Conservation (phyloP, 2,797 vertebrate genomes). For the Diplodus sargus region DNA sequence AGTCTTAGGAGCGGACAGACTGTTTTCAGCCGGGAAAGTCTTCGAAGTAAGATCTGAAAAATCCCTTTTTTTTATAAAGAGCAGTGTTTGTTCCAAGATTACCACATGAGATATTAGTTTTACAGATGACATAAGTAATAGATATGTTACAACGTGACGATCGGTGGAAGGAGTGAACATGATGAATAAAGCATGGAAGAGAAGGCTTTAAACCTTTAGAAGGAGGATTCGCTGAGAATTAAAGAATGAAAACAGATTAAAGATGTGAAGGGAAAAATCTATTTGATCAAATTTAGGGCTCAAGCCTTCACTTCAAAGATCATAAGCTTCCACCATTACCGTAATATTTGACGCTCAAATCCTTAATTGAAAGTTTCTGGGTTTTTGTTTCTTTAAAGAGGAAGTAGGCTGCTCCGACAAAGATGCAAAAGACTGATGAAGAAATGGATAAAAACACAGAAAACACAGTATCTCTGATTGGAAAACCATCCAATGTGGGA, state of each 20-base stretch:
- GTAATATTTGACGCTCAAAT: too few relatives aligned
- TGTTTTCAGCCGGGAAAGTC: not conserved
- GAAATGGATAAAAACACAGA: too few relatives aligned
- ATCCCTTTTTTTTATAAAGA: not conserved
- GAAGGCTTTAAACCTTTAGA: not conserved
- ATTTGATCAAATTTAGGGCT: not conserved
- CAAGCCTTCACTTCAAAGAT: too few relatives aligned
- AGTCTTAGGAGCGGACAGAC: not conserved
- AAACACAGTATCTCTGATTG: too few relatives aligned
- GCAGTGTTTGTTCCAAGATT: not conserved
- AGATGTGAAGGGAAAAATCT: not conserved
- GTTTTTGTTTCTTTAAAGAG: too few relatives aligned
- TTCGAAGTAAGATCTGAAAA: not conserved
- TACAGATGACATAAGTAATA: not conserved
- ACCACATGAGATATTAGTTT: not conserved
- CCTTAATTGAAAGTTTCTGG: too few relatives aligned
- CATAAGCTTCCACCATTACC: too few relatives aligned
- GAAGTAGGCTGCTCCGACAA: too few relatives aligned
- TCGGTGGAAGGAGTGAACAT: not conserved
- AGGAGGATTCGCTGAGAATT: not conserved
- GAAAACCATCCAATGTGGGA: too few relatives aligned
- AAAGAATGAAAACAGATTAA: conserved; percentile 4
- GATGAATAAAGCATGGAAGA: not conserved
- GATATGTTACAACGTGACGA: not conserved
- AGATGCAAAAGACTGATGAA: too few relatives aligned